Evolutionary conservation across 1,140 invertebrate genomes (phyloP), one percentile per base, ranked within the genome.

Genomic region (Drosophila lini): DNA sequence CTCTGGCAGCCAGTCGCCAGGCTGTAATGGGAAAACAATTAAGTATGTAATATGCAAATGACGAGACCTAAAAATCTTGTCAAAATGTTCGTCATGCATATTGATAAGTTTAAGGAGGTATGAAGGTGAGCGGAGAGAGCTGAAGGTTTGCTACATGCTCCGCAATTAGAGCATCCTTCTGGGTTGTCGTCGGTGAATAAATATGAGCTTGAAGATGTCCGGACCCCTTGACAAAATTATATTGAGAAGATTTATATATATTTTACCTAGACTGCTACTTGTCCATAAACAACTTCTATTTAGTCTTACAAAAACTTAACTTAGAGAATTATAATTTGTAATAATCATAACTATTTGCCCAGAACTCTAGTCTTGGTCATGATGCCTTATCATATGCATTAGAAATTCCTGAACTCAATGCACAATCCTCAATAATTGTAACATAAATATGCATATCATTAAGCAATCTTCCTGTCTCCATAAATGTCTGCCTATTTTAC

Each of bases 11-110:
- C 76, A 44, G 28, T 42, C 47, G 48, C 76, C 45, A 73, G 63
- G 74, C 64, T 57, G 64, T 86, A 88, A 88, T 88, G 84, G 32
- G 76, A 80, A 89, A 88, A 89, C 83, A 86, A 86, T 86, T 86
- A 86, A 86, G 83, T 86, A 86, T 88, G 82, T 80, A 83, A 88
- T 67, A 83, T 88, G 83, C 62, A 86, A 85, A 85, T 85, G 62
- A 57, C 64, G 45, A 60, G 59, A 55, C 59, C 77, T 69, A 67
- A 81, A 75, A 76, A 77, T 75, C 63, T 69, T 70, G 63, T 76
- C 78, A 70, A 63, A 55, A 68, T 56, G 73, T 47, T 77, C 62
- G 74, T 77, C 74, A 77, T 76, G 74, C 74, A 77, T 77, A 77
- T 68, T 77, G 74, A 77, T 77, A 77, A 76, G 74, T 76, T 47